Base-by-base conservation (phyloP, 2,888 invertebrate species). In the Leptogaster cylindrica region DNA sequence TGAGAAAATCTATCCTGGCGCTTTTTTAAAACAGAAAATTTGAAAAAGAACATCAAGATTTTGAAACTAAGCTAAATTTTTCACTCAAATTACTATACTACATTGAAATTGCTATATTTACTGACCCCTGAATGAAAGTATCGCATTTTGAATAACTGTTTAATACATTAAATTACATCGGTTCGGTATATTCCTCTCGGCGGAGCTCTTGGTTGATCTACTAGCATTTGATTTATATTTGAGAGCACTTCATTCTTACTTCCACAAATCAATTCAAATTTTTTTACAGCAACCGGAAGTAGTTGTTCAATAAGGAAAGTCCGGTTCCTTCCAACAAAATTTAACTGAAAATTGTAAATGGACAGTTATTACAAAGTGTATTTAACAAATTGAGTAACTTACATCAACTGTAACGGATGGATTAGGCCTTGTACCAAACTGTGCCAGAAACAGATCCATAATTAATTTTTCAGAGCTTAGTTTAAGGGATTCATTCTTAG, bases 151-250 rank as follows among this genome's bases (percentile, higher is more conserved):
- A n/a, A n/a, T n/a, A n/a, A n/a, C n/a, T n/a, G n/a, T n/a, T n/a
- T n/a, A n/a, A n/a, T n/a, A n/a, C n/a, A n/a, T 73, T 78, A 81
- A 48, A 81, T 76, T 3, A 81, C 77, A 74, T 80, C 81, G 2
- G 80, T 81, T 72, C 79, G 79, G 68, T 81, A 81, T 61, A 81
- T 76, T 72, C 77, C 81, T 8, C 81, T 76, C 65, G 81, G 81
- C 20, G 79, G 80, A 1, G 81, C 80, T 70, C 77, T 73, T 2
- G 81, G 81, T 3, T 77, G 75, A 2, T 73, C 76, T 66, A 58
- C 58, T 1, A 78, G 70, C 68, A 76, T 73, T 12, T 73, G 68
- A 67, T 77, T 75, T 33, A 80, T 69, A 16, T 76, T 76, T 3
- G 73, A 65, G 12, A 81, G 71, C 7, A 75, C 73, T 7, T 75